phyloP scores from a whole-genome alignment of 2,797 vertebrate species.

The Hybognathus amarus region DNA sequence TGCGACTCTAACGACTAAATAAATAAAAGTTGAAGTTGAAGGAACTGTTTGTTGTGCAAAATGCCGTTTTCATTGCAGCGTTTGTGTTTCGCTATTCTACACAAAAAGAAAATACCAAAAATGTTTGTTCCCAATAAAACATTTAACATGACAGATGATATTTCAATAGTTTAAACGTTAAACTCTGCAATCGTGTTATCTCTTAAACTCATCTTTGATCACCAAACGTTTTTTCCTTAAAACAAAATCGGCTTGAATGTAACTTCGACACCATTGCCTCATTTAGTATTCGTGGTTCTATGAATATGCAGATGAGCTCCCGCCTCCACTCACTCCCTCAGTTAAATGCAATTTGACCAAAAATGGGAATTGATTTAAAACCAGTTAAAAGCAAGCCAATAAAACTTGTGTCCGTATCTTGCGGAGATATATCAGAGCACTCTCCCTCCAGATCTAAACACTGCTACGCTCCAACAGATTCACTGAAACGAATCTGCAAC shows the following conservation, averaged over 20 bases:
- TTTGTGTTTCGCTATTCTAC: background rate
- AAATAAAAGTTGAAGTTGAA: too few relatives aligned
- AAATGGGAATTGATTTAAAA: constrained; percentile 10
- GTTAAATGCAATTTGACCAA: constrained; percentile 21
- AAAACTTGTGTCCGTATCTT: background rate
- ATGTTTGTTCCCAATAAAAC: background rate
- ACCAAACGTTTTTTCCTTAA: too few relatives aligned
- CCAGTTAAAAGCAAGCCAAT: constrained; percentile 5
- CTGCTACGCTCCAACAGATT: background rate
- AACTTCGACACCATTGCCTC: too few relatives aligned
- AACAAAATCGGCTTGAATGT: too few relatives aligned
- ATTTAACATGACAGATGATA: background rate
- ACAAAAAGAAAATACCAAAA: background rate
- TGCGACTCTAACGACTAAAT: too few relatives aligned
- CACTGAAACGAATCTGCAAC: background rate
- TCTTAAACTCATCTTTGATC: too few relatives aligned
- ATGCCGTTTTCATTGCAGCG: background rate
- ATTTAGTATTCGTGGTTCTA: too few relatives aligned
- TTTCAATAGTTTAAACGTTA: background rate
- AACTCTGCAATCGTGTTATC: too few relatives aligned
- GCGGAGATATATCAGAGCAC: constrained; percentile 3
- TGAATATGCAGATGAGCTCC: too few relatives aligned
- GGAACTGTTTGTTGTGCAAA: background rate
- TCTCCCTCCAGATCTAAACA: constrained; percentile 25
- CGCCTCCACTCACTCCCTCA: too few relatives aligned